Percentiles rank a stretch among this genome's conserved stretches.
These are phyloP conservation scores for Tympanoctomys barrerae DNA, from an alignment of 2,797 vertebrate genomes.

Conservation along the genomic window DNA sequence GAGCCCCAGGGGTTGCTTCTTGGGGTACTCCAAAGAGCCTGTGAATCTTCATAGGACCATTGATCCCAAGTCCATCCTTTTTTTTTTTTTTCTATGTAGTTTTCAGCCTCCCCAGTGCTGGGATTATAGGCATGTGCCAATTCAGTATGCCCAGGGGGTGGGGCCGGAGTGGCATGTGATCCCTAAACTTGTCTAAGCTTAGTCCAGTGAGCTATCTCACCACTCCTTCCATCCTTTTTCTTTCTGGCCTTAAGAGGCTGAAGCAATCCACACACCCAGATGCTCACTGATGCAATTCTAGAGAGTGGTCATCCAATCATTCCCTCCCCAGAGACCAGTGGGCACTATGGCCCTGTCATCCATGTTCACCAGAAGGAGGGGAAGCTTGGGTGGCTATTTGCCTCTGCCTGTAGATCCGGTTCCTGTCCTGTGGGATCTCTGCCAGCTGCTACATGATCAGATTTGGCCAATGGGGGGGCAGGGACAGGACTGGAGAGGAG, in stretches of 20 bases:
- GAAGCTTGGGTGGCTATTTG: no score
- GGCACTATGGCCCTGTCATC: background rate
- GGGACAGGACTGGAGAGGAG: background rate
- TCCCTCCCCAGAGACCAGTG: background rate
- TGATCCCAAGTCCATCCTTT: background rate
- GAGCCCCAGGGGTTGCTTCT: background rate
- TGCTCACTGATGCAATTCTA: background rate
- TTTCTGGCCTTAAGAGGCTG: background rate
- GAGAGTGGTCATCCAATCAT: background rate
- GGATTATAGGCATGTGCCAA: no score
- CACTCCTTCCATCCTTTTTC: background rate
- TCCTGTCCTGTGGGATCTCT: background rate
- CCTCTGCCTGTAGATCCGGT: background rate
- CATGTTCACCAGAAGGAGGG: background rate
- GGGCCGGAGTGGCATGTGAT: no score
- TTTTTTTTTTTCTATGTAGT: no score
- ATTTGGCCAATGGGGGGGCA: background rate
- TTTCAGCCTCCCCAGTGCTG: no score
- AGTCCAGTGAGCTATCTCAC: no score
- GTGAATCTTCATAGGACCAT: rapidly evolving
- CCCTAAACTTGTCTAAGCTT: no score
- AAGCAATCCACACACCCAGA: background rate
- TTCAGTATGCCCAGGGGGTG: no score
- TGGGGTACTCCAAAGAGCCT: background rate
- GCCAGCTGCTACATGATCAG: background rate